phyloP scores from a whole-genome alignment of 2,888 invertebrate genomes.

The Flexamia atlantica region DNA sequence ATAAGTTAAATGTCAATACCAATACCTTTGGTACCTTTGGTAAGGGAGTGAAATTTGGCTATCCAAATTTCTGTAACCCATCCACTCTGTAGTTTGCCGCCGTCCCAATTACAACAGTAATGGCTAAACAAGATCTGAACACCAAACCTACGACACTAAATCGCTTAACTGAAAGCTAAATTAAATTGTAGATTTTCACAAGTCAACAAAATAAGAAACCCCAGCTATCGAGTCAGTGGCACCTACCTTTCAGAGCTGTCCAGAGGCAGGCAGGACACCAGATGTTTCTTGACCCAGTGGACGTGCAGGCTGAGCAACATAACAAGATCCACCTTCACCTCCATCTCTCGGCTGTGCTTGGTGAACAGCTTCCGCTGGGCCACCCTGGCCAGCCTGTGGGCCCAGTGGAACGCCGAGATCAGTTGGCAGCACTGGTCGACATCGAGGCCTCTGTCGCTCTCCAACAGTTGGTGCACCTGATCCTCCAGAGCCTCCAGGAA shows the following conservation, averaged over 20 bases:
- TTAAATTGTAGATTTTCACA: no score
- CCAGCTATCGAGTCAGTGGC: no score
- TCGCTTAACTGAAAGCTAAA: no score
- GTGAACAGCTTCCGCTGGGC: constrained; percentile 1
- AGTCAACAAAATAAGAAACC: no score
- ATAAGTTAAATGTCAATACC: no score
- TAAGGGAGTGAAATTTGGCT: no score
- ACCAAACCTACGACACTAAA: no score
- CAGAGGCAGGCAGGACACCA: constrained; percentile 18
- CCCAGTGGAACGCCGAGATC: constrained; percentile 38
- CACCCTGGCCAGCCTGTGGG: background rate
- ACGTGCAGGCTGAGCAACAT: constrained; percentile 19
- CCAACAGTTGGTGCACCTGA: constrained; percentile 37
- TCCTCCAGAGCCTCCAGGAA: constrained; percentile 46
- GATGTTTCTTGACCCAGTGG: constrained; percentile 36
- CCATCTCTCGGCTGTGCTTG: background rate
- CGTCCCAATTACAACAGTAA: no score
- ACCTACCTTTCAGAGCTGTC: background rate
- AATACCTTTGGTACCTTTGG: no score
- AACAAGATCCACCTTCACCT: background rate
- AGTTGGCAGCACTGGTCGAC: constrained; percentile 24
- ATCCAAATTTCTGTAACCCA: no score
- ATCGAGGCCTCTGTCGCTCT: background rate
- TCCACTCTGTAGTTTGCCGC: no score
- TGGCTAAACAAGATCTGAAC: no score